A percentile compares a stretch with the other conserved stretches of the same genome.
phyloP scores from a whole-genome alignment of 1,140 invertebrate species.

The Pogonomyrmex barbatus region DNA sequence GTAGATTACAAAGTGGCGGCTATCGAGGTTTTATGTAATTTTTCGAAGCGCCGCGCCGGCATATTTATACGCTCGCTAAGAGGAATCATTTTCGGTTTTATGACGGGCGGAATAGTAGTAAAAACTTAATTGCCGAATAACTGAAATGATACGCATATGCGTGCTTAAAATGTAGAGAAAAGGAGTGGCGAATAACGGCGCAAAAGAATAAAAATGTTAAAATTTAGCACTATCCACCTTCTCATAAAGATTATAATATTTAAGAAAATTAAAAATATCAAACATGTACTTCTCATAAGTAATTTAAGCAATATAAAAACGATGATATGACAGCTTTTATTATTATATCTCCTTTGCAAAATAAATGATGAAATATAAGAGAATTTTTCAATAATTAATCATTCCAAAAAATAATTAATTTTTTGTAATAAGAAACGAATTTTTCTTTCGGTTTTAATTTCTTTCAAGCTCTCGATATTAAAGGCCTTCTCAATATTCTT shows the following conservation, averaged over 20 bases:
- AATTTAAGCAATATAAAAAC: not conserved
- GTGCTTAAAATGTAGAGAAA: not conserved
- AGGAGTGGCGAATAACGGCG: not conserved
- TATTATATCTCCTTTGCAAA: not conserved
- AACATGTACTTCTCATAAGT: not conserved
- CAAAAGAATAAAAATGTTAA: not conserved
- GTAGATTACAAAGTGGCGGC: slow-evolving; percentile 55
- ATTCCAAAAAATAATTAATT: slow-evolving; percentile 40
- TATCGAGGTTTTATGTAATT: slow-evolving; percentile 57
- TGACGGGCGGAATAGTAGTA: slow-evolving; percentile 41
- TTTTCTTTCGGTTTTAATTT: not conserved
- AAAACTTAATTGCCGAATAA: slow-evolving; percentile 60
- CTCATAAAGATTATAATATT: slow-evolving; percentile 23
- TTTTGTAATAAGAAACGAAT: slow-evolving; percentile 11
- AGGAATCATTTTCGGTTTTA: slow-evolving; percentile 52
- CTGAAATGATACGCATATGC: slow-evolving; percentile 43
- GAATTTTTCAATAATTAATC: slow-evolving; percentile 25
- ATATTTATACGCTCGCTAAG: slow-evolving; percentile 51
- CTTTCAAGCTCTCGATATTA: not conserved
- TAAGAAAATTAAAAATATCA: not conserved
- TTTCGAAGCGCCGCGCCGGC: slow-evolving; percentile 48
- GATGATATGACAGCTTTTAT: not conserved
- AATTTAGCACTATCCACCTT: not conserved
- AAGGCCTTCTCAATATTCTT: not conserved
- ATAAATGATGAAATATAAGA: not conserved